phyloP scores from a whole-genome alignment of 2,888 invertebrate genomes.

The Archips crataeganus region DNA sequence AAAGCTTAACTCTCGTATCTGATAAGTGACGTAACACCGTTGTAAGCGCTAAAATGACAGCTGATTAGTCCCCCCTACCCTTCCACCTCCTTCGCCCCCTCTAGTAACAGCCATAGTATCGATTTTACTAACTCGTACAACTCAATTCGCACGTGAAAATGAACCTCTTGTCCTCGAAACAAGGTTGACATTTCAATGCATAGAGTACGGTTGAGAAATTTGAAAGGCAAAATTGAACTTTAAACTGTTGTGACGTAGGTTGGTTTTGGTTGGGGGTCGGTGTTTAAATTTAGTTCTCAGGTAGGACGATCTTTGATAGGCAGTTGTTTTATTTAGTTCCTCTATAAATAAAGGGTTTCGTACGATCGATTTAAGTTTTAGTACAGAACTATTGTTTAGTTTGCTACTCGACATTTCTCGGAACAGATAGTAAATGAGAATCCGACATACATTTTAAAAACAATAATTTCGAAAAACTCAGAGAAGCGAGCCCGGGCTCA shows the following conservation, averaged over 20 bases:
- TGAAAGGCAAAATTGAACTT: conserved; percentile 10
- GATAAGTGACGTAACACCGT: conserved; percentile 17
- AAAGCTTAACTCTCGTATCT: conserved; percentile 6
- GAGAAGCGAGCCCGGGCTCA: too few species aligned
- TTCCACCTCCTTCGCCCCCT: background rate
- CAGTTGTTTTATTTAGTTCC: conserved; percentile 31
- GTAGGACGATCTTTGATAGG: conserved; percentile 30
- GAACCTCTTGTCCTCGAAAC: background rate
- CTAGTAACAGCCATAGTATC: conserved; percentile 37
- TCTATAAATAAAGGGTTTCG: conserved; percentile 23
- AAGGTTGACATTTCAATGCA: conserved; percentile 4
- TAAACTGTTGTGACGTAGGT: conserved; percentile 8
- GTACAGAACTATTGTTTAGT: too few species aligned
- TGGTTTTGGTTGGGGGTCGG: conserved; percentile 16
- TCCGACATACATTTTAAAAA: too few species aligned
- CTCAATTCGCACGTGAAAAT: background rate
- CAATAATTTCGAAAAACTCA: too few species aligned
- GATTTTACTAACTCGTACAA: conserved; percentile 33
- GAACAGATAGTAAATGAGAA: too few species aligned
- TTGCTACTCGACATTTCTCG: too few species aligned
- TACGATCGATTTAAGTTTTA: background rate
- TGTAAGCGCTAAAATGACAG: conserved; percentile 40
- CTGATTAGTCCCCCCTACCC: conserved; percentile 31
- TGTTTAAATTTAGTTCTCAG: conserved; percentile 34
- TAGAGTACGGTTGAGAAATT: conserved; percentile 3